Conservation (phyloP, 30 jellyfish, hydroid and myxozoan genomes). For the Kudoa iwatai region DNA sequence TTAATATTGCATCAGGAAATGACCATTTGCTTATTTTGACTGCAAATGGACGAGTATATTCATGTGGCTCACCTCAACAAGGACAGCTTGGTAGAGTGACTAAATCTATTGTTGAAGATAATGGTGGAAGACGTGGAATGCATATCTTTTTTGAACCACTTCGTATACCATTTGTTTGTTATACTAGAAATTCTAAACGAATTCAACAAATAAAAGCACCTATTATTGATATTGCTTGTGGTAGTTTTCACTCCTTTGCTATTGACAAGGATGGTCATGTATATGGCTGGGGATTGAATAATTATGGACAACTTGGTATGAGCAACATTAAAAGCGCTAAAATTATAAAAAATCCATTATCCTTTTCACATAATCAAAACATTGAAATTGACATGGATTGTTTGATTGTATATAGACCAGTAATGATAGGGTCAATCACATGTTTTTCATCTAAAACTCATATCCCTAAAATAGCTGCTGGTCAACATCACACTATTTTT, state of each 20-base stretch:
- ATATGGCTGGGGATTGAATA: conserved; percentile 89
- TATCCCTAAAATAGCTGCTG: too few species aligned
- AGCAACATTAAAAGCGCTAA: too few species aligned
- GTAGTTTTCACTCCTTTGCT: conserved; percentile 80
- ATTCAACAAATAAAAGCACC: too few species aligned
- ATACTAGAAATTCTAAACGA: conserved; percentile 1
- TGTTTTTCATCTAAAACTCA: too few species aligned
- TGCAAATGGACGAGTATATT: conserved; percentile 22
- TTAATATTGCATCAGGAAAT: conserved; percentile 58
- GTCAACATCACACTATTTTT: too few species aligned
- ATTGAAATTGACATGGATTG: too few species aligned
- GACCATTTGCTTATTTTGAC: conserved; percentile 69
- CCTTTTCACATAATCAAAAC: too few species aligned
- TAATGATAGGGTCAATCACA: too few species aligned
- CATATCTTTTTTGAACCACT: conserved; percentile 27
- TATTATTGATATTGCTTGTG: conserved; percentile 47
- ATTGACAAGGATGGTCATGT: conserved; percentile 18
- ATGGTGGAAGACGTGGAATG: conserved; percentile 92
- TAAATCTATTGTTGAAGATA: conserved; percentile 35
- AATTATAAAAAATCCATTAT: too few species aligned
- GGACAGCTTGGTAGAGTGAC: conserved; percentile 89
- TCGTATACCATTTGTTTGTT: conserved; percentile 5
- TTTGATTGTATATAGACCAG: too few species aligned
- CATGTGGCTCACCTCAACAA: conserved; percentile 85
- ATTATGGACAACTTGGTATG: conserved; percentile 92